A percentile compares a stretch with the other conserved stretches of the same genome.
Conservation (phyloP, 2,113 vertebrate genomes). For the Epinephelus fuscoguttatus region DNA sequence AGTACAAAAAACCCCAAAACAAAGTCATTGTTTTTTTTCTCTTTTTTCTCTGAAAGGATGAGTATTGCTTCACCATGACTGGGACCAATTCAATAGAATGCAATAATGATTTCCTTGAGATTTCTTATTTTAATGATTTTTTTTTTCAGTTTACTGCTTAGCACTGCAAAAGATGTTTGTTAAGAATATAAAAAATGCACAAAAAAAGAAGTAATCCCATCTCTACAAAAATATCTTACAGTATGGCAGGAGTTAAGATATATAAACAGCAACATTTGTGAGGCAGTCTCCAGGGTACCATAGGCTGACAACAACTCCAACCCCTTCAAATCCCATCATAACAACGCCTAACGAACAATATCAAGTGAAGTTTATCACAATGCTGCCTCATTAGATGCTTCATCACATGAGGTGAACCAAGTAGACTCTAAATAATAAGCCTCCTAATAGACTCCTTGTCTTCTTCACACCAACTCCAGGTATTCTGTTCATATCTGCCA, state of each 20-base stretch:
- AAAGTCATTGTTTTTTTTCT: constrained; percentile 17
- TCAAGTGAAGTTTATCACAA: background rate
- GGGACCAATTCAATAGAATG: constrained; percentile 7
- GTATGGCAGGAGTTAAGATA: background rate
- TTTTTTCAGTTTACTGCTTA: background rate
- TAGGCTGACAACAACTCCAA: background rate
- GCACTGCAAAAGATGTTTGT: background rate
- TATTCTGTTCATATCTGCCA: background rate
- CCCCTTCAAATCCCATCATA: background rate
- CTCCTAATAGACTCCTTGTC: background rate
- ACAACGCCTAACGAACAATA: background rate
- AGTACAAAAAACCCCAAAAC: constrained; percentile 22
- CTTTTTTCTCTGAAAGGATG: background rate
- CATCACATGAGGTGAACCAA: constrained; percentile 10
- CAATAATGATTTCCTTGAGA: too few species aligned
- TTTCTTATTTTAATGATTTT: background rate
- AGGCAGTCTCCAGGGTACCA: background rate
- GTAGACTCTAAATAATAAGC: background rate
- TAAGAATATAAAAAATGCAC: background rate
- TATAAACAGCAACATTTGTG: background rate
- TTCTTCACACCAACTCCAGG: background rate
- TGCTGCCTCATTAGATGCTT: constrained; percentile 8
- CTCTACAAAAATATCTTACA: background rate
- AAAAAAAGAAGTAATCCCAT: background rate
- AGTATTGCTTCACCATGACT: constrained; percentile 13